Conservation (phyloP, 2,888 invertebrate genomes). For the Drosophila subquinaria region DNA sequence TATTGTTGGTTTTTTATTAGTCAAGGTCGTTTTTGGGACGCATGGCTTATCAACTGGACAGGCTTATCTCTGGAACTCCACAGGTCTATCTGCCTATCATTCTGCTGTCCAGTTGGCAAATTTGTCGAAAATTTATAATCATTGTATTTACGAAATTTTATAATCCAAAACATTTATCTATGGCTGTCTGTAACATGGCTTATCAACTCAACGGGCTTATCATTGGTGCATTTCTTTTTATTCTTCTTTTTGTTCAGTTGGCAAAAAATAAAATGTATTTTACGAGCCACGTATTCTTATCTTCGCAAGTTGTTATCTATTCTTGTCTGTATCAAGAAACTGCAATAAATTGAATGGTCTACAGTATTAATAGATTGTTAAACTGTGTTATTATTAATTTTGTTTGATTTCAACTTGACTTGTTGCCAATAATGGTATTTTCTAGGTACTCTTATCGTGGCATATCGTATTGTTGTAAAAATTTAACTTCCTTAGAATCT, state of each 20-base stretch:
- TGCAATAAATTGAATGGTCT: slow-evolving; percentile 28
- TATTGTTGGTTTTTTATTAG: slow-evolving; percentile 49
- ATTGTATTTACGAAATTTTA: background rate
- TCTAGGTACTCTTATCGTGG: slow-evolving; percentile 19
- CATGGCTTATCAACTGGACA: slow-evolving; percentile 41
- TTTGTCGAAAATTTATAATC: slow-evolving; percentile 17
- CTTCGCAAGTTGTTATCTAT: slow-evolving; percentile 17
- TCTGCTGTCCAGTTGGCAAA: background rate
- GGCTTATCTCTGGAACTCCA: slow-evolving; percentile 18
- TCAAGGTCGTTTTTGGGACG: slow-evolving; percentile 49
- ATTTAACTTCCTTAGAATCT: slow-evolving; percentile 10
- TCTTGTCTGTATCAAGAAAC: slow-evolving; percentile 16
- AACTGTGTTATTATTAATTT: slow-evolving; percentile 17
- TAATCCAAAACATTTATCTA: slow-evolving; percentile 4
- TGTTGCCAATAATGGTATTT: background rate
- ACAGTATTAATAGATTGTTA: slow-evolving; percentile 11
- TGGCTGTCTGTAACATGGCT: background rate
- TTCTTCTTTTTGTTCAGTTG: background rate
- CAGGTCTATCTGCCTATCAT: background rate
- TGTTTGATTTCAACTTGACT: slow-evolving; percentile 15
- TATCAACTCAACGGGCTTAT: slow-evolving; percentile 1
- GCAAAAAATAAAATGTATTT: background rate
- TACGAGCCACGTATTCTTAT: slow-evolving; percentile 11
- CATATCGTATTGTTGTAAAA: background rate
- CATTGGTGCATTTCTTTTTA: background rate